Evolutionary conservation across 1,140 invertebrate species (phyloP), one percentile per base, ranked within the genome.

Genomic region (Megalopta genalis): DNA sequence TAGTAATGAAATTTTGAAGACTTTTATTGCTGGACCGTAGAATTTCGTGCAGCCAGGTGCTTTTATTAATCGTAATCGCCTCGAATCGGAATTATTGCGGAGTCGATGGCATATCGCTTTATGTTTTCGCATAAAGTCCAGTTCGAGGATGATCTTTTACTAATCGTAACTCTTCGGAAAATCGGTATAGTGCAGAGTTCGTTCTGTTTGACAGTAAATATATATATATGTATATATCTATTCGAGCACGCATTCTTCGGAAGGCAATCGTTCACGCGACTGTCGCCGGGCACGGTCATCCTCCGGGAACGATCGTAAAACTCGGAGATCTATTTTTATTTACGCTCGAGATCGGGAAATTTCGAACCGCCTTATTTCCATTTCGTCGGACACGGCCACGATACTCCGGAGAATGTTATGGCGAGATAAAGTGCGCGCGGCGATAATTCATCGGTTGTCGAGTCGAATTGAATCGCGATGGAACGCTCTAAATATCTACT

Each of bases 221-320:
- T n/a, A n/a, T n/a, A n/a, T n/a, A n/a, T n/a, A n/a, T n/a, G n/a
- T n/a, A n/a, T n/a, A n/a, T 70, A n/a, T 37, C 23, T 14, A 54
- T 14, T 39, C 49, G 49, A 21, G 7, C 12, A n/a, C 8, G 23
- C 59, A n/a, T 12, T 23, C 54, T 37, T 5, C 54, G 37, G 57
- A 62, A 60, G 10, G 64, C 64, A 66, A 66, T 66, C 64, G 39
- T 66, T 16, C 32, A 14, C 18, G 64, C 7, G 10, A 66, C 42
- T 66, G 39, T 66, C 39, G 64, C 9, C 12, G 21, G 42, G 12
- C 18, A 9, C 42, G 27, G 10, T 57, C 23, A 49, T 57, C n/a
- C 27, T 57, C 25, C 9, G 1, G 49, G 21, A 27, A 37, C 1
- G 67, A n/a, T 69, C 67, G 21, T 69, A 69, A 69, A 69, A 6